A percentile compares a stretch with the other conserved stretches of the same genome.
Conservation (phyloP, 2,797 vertebrate species). For the Dendrocincla tyrannina region DNA sequence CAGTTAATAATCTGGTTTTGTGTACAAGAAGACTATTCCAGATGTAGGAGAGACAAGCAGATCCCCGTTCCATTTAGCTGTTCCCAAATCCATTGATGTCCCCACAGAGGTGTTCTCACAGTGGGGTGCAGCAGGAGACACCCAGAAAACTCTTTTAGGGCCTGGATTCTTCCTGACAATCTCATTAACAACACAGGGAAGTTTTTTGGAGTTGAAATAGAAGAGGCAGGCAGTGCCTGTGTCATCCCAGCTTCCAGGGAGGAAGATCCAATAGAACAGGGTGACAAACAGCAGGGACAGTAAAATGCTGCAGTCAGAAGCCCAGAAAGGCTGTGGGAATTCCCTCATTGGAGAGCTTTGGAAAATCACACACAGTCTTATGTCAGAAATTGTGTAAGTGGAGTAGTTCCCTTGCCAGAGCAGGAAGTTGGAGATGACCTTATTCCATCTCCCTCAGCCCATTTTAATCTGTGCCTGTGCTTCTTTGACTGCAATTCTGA, state of each 20-base stretch:
- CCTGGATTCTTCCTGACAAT: neutral
- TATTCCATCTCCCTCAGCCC: neutral
- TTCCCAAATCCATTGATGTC: neutral
- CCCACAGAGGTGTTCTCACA: neutral
- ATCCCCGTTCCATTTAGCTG: neutral
- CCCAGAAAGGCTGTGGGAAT: neutral
- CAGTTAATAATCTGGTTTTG: neutral
- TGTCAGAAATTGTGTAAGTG: neutral
- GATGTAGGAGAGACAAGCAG: neutral
- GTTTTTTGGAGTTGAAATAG: neutral
- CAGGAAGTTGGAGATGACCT: neutral
- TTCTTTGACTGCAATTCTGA: neutral
- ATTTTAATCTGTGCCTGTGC: neutral
- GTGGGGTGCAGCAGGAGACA: neutral
- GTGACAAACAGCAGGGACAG: neutral
- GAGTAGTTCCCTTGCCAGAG: neutral
- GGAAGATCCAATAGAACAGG: neutral
- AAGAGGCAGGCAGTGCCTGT: neutral
- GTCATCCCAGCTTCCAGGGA: neutral
- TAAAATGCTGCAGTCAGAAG: neutral
- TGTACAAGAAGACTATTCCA: rapidly evolving
- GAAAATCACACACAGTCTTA: neutral
- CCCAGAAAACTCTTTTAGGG: neutral
- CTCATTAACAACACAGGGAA: neutral
- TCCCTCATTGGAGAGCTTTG: neutral